Base-by-base conservation (phyloP, 1,140 invertebrate species). In the Arion vulgaris region DNA sequence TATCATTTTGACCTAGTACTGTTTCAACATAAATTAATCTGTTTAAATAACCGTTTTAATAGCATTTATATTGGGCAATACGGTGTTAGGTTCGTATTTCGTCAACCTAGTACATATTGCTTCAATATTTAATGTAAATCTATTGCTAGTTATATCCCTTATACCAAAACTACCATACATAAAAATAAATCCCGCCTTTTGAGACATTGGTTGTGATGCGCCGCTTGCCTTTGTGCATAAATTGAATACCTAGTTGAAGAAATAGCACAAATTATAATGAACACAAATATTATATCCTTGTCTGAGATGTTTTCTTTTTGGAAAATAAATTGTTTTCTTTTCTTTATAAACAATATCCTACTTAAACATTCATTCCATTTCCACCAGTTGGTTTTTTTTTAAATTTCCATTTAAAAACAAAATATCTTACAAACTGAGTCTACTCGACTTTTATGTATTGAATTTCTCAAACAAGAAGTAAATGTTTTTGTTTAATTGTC, bases 121-220 rank as follows among this genome's bases (percentile, higher is more conserved):
- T 28, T 49, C 19, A 49, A 34, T n/a, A 73, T 39, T 5, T 41
- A 2, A 28, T 41, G 38, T 73, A 39, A 57, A 39, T n/a, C 71
- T 41, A 39, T 1, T 49, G 23, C 41, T 11, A 23, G 19, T 39
- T 73, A 23, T 73, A 13, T 73, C 34, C 23, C 36, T 39, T 34
- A 73, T 73, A 26, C n/a, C n/a, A 41, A 26, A 4, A 73, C 23
- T 38, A 39, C 32, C 41, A n/a, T 39, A 39, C 38, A 73, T n/a
- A 73, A 11, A 41, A 39, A 71, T 11, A 73, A 73, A n/a, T 73
- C 41, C 57, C 66, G 76, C 76, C 76, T 78, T 78, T 36, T 23
- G 7, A 68, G 62, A 78, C 51, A 41, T 53, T 78, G 76, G 76
- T 78, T 78, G 76, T 78, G 76, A 78, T 57, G 57, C 34, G 53